These are phyloP conservation scores for Poeciliopsis retropinna DNA, from an alignment of 2,113 vertebrate species.

Conservation along the genomic window DNA sequence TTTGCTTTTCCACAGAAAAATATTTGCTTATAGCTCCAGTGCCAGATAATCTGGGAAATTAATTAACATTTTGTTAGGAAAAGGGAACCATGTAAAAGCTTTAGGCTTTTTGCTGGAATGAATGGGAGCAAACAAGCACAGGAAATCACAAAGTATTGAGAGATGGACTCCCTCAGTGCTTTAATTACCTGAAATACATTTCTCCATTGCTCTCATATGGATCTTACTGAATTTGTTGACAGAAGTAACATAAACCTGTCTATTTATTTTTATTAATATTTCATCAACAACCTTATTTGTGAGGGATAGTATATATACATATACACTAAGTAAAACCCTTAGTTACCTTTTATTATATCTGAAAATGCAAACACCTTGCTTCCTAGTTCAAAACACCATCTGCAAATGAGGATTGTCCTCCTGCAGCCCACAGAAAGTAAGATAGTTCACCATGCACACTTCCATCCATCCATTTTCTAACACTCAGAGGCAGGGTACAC, in stretches of 20 bases:
- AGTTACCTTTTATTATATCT: not conserved
- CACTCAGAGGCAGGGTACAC: no score
- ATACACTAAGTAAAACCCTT: not conserved
- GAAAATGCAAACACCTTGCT: slow-evolving; percentile 20
- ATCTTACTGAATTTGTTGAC: not conserved
- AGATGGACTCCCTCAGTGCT: not conserved
- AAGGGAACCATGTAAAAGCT: not conserved
- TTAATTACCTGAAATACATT: not conserved
- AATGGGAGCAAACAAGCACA: slow-evolving; percentile 7
- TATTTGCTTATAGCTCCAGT: slow-evolving; percentile 6
- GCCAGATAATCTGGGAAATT: not conserved
- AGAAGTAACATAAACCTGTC: not conserved
- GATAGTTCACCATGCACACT: slow-evolving; percentile 68
- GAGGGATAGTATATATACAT: not conserved
- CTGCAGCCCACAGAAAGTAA: slow-evolving; percentile 58
- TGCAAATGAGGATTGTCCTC: slow-evolving; percentile 45
- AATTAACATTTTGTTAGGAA: not conserved
- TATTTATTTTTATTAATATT: not conserved
- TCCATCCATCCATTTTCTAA: not conserved
- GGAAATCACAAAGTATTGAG: not conserved
- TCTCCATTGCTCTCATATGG: not conserved
- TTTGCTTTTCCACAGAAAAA: slow-evolving; percentile 6
- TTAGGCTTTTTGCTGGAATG: not conserved
- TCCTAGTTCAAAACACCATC: not conserved
- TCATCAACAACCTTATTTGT: not conserved